A percentile compares a stretch with the other conserved stretches of the same genome.
These are phyloP conservation scores for Henicopernis longicauda DNA, from an alignment of 2,113 vertebrate species.

Conservation along the genomic window DNA sequence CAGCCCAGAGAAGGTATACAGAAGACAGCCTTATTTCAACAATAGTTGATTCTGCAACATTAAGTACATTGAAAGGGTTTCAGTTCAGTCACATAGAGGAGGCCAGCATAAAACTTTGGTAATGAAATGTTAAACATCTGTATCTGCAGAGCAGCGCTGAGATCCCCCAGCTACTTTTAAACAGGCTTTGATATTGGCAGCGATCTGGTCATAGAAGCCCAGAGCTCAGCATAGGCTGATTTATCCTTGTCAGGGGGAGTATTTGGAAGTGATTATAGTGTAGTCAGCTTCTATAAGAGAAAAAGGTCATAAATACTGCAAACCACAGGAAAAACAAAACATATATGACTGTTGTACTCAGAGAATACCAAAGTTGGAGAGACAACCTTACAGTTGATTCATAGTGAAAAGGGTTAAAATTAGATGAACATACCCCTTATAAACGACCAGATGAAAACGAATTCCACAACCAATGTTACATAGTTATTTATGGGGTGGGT, in stretches of 20 bases:
- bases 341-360: neutral
- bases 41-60: neutral
- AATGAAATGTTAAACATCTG: constrained; percentile 23
- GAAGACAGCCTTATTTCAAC: neutral
- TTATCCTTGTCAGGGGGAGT: constrained; percentile 48
- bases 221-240: neutral
- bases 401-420: neutral
- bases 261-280: constrained; percentile 29
- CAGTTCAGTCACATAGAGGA: neutral
- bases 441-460: neutral
- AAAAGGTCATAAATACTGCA: neutral
- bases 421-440: neutral
- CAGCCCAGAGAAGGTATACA: neutral
- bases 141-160: neutral
- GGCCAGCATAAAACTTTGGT: neutral
- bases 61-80: neutral
- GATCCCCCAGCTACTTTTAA: constrained; percentile 22
- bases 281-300: constrained; percentile 15
- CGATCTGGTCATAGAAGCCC: neutral
- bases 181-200: constrained; percentile 20
- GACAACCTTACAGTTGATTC: neutral
- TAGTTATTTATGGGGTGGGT: neutral
- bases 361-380: neutral
- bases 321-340: neutral
- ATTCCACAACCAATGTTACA: neutral